phyloP scores from a whole-genome alignment of 2,888 invertebrate genomes.

The Coleophora deauratella region DNA sequence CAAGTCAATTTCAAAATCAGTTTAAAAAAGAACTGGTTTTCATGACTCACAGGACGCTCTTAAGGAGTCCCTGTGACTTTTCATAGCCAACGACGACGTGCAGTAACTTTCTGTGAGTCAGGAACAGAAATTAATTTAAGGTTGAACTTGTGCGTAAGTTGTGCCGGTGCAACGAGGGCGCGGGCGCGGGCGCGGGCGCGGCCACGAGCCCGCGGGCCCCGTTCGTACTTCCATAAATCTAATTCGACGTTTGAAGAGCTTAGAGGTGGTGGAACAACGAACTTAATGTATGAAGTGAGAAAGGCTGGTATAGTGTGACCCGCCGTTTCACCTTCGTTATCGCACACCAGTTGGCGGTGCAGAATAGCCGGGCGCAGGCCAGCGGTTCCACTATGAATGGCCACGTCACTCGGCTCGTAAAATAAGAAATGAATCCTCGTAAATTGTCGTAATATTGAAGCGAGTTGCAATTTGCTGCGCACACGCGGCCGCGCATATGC shows the following conservation, averaged over 20 bases:
- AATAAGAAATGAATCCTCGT: slow-evolving; percentile 59
- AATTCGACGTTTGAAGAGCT: slow-evolving; percentile 39
- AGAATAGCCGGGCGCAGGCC: slow-evolving; percentile 22
- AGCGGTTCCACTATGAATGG: slow-evolving; percentile 41
- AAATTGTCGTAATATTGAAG: slow-evolving; percentile 55
- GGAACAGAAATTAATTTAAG: slow-evolving; percentile 34
- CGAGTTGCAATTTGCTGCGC: slow-evolving; percentile 52
- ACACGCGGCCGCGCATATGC: slow-evolving; percentile 53
- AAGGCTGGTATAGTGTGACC: slow-evolving; percentile 32
- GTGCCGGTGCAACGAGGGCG: slow-evolving; percentile 36
- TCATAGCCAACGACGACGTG: too few species aligned
- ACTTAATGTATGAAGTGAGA: slow-evolving; percentile 33
- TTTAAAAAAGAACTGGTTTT: too few species aligned
- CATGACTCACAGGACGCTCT: too few species aligned
- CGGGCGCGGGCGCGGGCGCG: too few species aligned
- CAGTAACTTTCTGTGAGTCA: slow-evolving; percentile 27
- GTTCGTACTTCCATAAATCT: slow-evolving; percentile 40
- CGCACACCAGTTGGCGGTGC: slow-evolving; percentile 18
- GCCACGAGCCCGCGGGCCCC: slow-evolving; percentile 34
- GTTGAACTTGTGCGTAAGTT: slow-evolving; percentile 30
- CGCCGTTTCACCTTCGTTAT: slow-evolving; percentile 22
- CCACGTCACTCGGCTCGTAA: slow-evolving; percentile 51
- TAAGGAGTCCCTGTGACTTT: too few species aligned
- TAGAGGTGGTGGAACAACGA: slow-evolving; percentile 39
- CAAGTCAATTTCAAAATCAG: too few species aligned